Evolutionary conservation across 2,888 invertebrate genomes (phyloP), one percentile per base, ranked within the genome.

Genomic region (Globia sparganii): DNA sequence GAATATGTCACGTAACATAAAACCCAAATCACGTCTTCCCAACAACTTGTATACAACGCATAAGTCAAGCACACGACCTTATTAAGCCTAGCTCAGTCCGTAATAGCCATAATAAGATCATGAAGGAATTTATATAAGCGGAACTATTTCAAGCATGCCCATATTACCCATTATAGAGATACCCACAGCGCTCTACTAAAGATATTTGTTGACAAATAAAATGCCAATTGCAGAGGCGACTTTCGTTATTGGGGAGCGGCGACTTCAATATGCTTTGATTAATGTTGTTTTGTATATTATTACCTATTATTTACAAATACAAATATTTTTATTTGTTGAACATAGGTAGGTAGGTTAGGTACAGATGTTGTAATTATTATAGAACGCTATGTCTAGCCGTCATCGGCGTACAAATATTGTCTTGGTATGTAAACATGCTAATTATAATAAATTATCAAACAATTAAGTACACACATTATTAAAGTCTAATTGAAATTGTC

Each of bases 61-160:
- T 87, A 81, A 86, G 88, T 87, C 86, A 87, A 77, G 85, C 81
- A 85, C 80, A 87, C 77, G 80, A 87, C 87, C 88, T 79, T 89
- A 92, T 91, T 91, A 92, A 90, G 86, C 84, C 86, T 85, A 75
- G 65, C 87, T 89, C 66, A 72, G 75, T 28, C 58, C 58, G 43
- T 91, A 90, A 91, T 88, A 84, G 86, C 82, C 85, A 77, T 90
- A 88, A 89, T 89, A 87, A 87, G 87, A 82, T 85, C 87, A 84
- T 86, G 87, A 72, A 83, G 81, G 86, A 91, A 91, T 91, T 90
- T 89, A 88, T 89, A 90, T 90, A 86, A 87, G 77, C 87, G 84
- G 78, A 78, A 82, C 73, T 71, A 77, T 83, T 77, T 72, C 78
- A 81, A 79, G 86, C 86, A 89, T 89, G 78, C 85, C 87, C 43